Percentiles rank a stretch among this genome's conserved stretches.
phyloP scores from a whole-genome alignment of 2,888 invertebrate species.

The Teinopalpus imperialis region DNA sequence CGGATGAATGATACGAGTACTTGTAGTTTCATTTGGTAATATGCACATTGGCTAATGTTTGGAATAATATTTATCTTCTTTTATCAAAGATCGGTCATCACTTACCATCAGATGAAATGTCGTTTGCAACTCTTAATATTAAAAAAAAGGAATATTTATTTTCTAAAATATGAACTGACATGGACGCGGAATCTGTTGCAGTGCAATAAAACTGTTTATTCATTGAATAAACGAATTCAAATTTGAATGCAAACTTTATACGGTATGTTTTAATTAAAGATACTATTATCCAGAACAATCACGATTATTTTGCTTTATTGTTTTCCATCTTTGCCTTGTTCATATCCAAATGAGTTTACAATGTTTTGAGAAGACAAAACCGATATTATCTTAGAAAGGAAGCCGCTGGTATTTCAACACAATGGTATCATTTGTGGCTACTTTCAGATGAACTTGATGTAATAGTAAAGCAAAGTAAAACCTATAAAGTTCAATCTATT shows the following conservation, averaged over 20 bases:
- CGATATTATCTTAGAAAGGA: conserved; percentile 23
- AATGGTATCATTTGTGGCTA: conserved; percentile 23
- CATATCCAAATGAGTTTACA: conserved; percentile 24
- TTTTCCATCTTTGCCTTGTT: conserved; percentile 17
- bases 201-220: conserved; percentile 8
- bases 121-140: no score
- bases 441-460: conserved; percentile 12
- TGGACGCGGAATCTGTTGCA: no score
- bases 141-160: no score
- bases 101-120: no score
- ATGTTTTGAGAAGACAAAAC: conserved; percentile 21
- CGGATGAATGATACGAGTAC: no score
- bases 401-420: conserved; percentile 24
- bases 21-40: no score
- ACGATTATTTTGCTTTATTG: conserved; percentile 24
- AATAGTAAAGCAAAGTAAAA: no score
- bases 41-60: no score
- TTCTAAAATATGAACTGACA: no score
- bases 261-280: conserved; percentile 24
- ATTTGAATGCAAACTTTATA: conserved; percentile 21
- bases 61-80: no score
- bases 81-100: no score
- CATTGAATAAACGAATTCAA: conserved; percentile 17
- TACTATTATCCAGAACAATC: conserved; percentile 19
- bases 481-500: no score